Percentiles rank a stretch among this genome's conserved stretches.
Conservation (phyloP, 2,113 vertebrate species). For the Nematolebias whitei region DNA sequence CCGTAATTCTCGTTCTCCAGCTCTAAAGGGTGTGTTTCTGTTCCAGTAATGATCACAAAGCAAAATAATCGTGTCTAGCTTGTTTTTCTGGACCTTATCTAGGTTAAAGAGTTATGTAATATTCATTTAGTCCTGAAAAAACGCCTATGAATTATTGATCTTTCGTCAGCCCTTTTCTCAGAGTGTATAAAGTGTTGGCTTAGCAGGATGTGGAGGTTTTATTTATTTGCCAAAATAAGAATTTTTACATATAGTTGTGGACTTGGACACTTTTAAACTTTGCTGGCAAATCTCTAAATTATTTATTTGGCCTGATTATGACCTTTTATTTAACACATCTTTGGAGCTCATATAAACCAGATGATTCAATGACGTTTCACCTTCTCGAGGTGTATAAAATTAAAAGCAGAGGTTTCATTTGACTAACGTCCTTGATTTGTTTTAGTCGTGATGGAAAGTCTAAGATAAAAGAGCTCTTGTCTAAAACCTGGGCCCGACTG, state of each 20-base stretch:
- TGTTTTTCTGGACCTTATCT: slow-evolving; percentile 20
- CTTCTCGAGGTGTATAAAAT: too few relatives aligned
- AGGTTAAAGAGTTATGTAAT: background rate
- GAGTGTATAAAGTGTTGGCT: too few relatives aligned
- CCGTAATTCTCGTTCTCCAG: background rate
- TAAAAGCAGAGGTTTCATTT: too few relatives aligned
- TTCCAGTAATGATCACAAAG: background rate
- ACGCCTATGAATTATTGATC: background rate
- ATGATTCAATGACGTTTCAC: too few relatives aligned
- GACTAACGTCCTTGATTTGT: background rate
- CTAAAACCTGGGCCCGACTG: background rate
- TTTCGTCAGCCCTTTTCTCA: background rate
- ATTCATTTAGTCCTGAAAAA: background rate
- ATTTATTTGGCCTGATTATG: too few relatives aligned
- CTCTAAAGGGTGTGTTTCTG: slow-evolving; percentile 7
- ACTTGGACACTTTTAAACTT: too few relatives aligned
- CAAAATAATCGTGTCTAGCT: background rate
- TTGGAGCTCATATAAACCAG: too few relatives aligned
- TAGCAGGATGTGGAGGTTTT: too few relatives aligned
- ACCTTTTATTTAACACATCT: too few relatives aligned
- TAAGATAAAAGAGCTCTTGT: background rate
- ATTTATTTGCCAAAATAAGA: too few relatives aligned
- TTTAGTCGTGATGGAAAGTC: background rate
- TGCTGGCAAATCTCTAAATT: too few relatives aligned
- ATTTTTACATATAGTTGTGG: too few relatives aligned